phyloP scores from a whole-genome alignment of 2,888 invertebrate genomes.

The Carpatolechia fugitivella region DNA sequence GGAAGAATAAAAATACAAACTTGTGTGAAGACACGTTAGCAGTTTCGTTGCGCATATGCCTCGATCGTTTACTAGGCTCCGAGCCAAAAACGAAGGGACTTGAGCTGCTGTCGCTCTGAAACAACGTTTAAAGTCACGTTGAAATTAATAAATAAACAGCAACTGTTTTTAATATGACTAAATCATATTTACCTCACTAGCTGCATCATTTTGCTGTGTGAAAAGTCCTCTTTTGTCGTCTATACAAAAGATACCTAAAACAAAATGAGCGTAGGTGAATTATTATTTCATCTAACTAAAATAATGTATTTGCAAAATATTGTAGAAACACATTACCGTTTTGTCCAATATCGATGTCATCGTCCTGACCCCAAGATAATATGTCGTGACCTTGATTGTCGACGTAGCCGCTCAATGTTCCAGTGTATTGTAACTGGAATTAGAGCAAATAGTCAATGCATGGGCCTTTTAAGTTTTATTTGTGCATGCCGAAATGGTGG shows the following conservation, averaged over 20 bases:
- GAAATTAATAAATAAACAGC: neutral
- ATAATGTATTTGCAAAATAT: neutral
- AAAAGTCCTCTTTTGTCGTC: conserved; percentile 41
- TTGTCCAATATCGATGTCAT: conserved; percentile 35
- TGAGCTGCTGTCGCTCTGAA: conserved; percentile 39
- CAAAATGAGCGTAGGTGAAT: neutral
- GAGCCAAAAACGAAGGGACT: conserved; percentile 43
- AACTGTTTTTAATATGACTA: neutral
- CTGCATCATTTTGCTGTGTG: conserved; percentile 36
- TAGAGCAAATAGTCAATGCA: neutral
- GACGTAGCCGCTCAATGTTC: conserved; percentile 38
- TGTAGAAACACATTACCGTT: neutral
- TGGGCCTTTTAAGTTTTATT: no score
- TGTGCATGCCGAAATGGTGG: no score
- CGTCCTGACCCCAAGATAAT: conserved; percentile 41
- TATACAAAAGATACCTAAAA: conserved; percentile 5
- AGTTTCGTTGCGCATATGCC: conserved; percentile 45
- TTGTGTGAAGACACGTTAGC: conserved; percentile 38
- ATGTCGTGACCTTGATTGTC: conserved; percentile 40
- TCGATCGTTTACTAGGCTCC: conserved; percentile 57
- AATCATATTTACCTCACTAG: conserved; percentile 40
- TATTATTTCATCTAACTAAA: no score
- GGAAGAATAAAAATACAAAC: no score
- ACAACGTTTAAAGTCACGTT: neutral
- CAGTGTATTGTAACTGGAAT: conserved; percentile 35